Conservation (phyloP, 2,113 vertebrate genomes). For the Ammodytes marinus region DNA sequence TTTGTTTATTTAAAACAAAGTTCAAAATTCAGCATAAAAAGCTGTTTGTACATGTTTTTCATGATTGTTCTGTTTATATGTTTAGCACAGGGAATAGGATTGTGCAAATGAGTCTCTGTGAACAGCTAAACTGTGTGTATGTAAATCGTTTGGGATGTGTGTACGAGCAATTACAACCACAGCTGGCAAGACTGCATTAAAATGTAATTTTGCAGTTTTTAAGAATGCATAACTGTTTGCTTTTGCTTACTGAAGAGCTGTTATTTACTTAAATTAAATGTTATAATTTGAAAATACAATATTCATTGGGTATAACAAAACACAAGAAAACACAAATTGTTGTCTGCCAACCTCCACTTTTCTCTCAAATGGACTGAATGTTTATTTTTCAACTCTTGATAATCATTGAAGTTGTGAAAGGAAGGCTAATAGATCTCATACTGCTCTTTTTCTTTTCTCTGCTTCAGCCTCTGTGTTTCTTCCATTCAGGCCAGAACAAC, state of each 20-base stretch:
- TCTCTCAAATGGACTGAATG: background rate
- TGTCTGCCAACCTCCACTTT: background rate
- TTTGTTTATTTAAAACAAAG: background rate
- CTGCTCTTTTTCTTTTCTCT: background rate
- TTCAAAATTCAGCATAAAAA: background rate
- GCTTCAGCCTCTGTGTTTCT: background rate
- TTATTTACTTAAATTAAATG: background rate
- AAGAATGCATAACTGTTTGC: slow-evolving; percentile 23
- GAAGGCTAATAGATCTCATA: background rate
- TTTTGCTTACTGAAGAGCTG: slow-evolving; percentile 6
- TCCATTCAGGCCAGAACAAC: slow-evolving; percentile 11
- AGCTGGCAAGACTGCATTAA: background rate
- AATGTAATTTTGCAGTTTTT: slow-evolving; percentile 27
- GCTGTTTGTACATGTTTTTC: background rate
- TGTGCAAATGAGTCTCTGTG: background rate
- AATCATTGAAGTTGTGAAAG: background rate
- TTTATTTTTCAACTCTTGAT: background rate
- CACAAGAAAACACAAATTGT: background rate
- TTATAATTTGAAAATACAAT: slow-evolving; percentile 20
- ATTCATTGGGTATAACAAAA: background rate
- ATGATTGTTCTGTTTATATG: background rate
- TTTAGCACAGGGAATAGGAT: background rate
- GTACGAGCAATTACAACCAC: slow-evolving; percentile 5
- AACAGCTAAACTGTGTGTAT: background rate
- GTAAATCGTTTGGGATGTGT: background rate